Conservation (phyloP, 2,113 vertebrate species). For the Notarius lentiginosus region DNA sequence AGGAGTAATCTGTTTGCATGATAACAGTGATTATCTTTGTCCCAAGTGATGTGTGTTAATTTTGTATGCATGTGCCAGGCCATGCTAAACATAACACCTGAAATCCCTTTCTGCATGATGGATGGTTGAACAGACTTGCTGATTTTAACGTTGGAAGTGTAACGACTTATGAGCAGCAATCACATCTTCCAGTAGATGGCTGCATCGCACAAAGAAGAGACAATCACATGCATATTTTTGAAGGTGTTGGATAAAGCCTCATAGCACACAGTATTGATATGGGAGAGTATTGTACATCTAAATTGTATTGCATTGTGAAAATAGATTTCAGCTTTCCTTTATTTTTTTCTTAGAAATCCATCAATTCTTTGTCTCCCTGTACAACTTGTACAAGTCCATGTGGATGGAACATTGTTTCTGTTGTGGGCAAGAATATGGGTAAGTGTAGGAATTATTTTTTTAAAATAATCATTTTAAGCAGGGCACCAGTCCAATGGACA, state of each 20-base stretch:
- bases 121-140: neutral
- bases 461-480: neutral
- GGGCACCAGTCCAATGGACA: neutral
- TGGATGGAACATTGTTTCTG: neutral
- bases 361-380: neutral
- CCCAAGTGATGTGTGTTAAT: too few species aligned
- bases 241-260: neutral
- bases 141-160: neutral
- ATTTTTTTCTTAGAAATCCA: neutral
- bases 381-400: neutral
- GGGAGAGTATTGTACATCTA: neutral
- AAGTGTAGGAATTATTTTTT: neutral
- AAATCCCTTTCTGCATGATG: neutral
- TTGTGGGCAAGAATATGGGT: neutral
- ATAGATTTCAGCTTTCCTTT: neutral
- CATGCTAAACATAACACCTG: neutral
- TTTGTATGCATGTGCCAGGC: neutral
- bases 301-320: slow-evolving; percentile 4
- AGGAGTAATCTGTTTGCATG: neutral
- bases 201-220: slow-evolving; percentile 43
- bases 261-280: neutral
- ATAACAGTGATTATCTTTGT: neutral
- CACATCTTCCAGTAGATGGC: slow-evolving; percentile 34
- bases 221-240: neutral
- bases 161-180: neutral